phyloP scores from a whole-genome alignment of 2,888 invertebrate genomes.

The Netelia fuscicornis region DNA sequence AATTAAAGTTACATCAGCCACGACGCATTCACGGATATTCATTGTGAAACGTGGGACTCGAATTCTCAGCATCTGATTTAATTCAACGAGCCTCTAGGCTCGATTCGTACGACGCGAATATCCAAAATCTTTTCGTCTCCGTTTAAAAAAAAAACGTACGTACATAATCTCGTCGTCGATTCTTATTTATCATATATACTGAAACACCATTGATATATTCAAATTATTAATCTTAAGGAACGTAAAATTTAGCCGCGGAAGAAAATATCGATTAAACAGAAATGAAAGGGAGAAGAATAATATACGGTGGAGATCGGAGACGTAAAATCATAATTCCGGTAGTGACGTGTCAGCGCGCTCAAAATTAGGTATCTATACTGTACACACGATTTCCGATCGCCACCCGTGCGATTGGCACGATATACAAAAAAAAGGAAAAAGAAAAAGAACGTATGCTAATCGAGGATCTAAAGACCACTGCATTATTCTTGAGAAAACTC shows the following conservation, averaged over 20 bases:
- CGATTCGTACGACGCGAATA: background rate
- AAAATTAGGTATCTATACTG: slow-evolving; percentile 56
- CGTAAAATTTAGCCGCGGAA: slow-evolving; percentile 45
- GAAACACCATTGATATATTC: slow-evolving; percentile 26
- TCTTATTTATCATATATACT: slow-evolving; percentile 17
- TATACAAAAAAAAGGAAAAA: slow-evolving; percentile 42
- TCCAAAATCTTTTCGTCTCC: background rate
- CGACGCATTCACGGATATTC: too few species aligned
- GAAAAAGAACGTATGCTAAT: background rate
- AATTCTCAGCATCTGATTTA: too few species aligned
- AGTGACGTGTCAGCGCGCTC: slow-evolving; percentile 29
- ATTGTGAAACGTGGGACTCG: too few species aligned
- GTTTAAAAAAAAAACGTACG: background rate
- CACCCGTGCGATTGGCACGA: slow-evolving; percentile 34
- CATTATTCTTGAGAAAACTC: slow-evolving; percentile 6
- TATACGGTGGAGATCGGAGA: slow-evolving; percentile 8
- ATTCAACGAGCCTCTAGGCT: background rate
- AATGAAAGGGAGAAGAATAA: slow-evolving; percentile 20
- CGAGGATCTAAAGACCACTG: background rate
- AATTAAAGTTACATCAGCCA: slow-evolving; percentile 2
- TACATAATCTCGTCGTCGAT: background rate
- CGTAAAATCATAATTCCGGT: slow-evolving; percentile 28
- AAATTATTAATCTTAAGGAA: slow-evolving; percentile 37
- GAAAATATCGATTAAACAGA: slow-evolving; percentile 22
- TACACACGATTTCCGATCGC: slow-evolving; percentile 59